Percentiles rank a stretch among this genome's conserved stretches.
Evolutionary conservation across 2,888 invertebrate genomes (phyloP).

Genomic region (Eurois occulta): DNA sequence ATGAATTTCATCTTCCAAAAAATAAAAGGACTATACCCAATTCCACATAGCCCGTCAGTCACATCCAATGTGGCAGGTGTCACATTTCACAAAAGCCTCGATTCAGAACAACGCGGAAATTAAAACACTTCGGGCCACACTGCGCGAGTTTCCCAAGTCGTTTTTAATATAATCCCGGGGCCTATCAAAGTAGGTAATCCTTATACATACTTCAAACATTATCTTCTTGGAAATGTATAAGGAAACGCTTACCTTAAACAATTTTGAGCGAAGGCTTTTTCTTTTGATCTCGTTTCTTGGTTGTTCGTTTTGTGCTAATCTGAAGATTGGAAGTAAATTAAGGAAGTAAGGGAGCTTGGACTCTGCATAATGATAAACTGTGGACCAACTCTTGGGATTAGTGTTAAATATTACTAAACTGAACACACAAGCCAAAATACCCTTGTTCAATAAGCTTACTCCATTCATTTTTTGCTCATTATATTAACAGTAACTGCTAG

Average conservation of each 20-base stretch:
- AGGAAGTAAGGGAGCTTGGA: not conserved
- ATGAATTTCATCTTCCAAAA: slow-evolving; percentile 25
- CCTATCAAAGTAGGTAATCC: slow-evolving; percentile 52
- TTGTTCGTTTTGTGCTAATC: slow-evolving; percentile 36
- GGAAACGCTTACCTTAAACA: slow-evolving; percentile 50
- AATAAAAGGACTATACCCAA: not conserved
- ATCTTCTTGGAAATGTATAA: slow-evolving; percentile 54
- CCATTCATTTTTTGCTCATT: not conserved
- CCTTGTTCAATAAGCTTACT: not conserved
- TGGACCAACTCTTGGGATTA: not conserved
- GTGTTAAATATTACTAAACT: not conserved
- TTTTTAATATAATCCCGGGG: slow-evolving; percentile 62
- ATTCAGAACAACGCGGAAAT: slow-evolving; percentile 55
- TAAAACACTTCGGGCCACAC: slow-evolving; percentile 59
- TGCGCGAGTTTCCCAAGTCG: slow-evolving; percentile 60
- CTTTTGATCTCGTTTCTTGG: slow-evolving; percentile 51
- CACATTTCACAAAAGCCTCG: slow-evolving; percentile 49
- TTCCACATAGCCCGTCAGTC: slow-evolving; percentile 32
- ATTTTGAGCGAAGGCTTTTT: slow-evolving; percentile 49
- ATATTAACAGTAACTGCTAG: not conserved
- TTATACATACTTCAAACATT: slow-evolving; percentile 55
- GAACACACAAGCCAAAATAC: not conserved
- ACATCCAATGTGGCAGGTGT: slow-evolving; percentile 53
- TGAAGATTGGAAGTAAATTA: slow-evolving; percentile 41
- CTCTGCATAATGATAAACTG: not conserved